Base-by-base conservation (phyloP, 2,113 vertebrate genomes). In the Dipodomys merriami region DNA sequence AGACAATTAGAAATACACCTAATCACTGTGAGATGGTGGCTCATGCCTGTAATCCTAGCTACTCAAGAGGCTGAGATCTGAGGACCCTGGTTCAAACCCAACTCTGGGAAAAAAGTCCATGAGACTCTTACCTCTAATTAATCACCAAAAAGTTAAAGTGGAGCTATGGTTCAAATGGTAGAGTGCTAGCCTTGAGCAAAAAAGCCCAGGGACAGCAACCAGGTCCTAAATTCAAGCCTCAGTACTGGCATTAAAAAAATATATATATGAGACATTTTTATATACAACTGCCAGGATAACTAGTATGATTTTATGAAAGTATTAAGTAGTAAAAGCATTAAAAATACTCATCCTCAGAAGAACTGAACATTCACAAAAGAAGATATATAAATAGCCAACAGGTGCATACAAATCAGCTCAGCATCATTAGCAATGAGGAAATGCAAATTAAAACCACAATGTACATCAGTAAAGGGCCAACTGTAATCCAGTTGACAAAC, bases 381-480 rank as follows among this genome's bases (percentile, higher is more conserved):
- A 94, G 69, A 90, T 68, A 88, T 11, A 91, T 49, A 86, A 67
- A 76, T 23, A 91, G 76, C 44, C 57, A 90, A 74, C 0, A 92
- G 49, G 33, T 64, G 33, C 33, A 64, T 87, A 85, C 92, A 88
- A 95, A 93, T 74, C 30, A 33, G 35, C 16, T 91, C 27, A 90
- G 62, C 33, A 79, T 82, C 72, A 83, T 73, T 83, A 64, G 69
- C 64, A 74, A 82, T 4, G 23, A 13, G 11, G 44, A 91, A 96
- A 91, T 87, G 78, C 69, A 94, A 91, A 93, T 76, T 86, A 71
- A 87, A 92, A 91, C 83, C 33, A 39, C 44, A 91, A 33, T 44
- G 20, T 39, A 84, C 18, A 83, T 73, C 30, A 91, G 33, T 29
- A 88, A 18, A 86, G 46, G 72, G n/a, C 3, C 80, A 86, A 91